Conservation (phyloP, 1,140 invertebrate genomes). For the fruit fly (Drosophila melanogaster) region DNA sequence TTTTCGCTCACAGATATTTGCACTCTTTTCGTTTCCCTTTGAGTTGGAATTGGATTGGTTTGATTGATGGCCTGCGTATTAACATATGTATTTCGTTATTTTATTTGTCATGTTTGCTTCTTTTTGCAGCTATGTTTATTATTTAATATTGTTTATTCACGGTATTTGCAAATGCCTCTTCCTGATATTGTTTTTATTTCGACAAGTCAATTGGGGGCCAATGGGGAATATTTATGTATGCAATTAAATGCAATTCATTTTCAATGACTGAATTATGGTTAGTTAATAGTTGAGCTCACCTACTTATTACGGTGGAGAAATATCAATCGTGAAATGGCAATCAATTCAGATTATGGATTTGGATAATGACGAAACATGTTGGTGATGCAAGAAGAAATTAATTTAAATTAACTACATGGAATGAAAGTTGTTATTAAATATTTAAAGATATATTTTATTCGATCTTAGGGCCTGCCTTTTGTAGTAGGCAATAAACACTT, state of each 20-base stretch:
- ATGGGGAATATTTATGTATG: conserved; percentile 32
- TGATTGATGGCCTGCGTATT: conserved; percentile 68
- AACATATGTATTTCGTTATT: conserved; percentile 57
- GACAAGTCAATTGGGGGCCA: conserved; percentile 42
- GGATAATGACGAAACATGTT: neutral
- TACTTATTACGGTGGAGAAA: conserved; percentile 22
- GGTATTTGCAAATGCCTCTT: neutral
- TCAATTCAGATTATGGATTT: conserved; percentile 11
- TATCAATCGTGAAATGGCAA: conserved; percentile 19
- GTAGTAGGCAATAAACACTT: no score
- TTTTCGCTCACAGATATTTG: conserved; percentile 40
- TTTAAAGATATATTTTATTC: no score
- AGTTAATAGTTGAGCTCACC: conserved; percentile 51
- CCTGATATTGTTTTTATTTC: conserved; percentile 28
- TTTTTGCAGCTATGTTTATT: conserved; percentile 50
- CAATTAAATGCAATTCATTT: conserved; percentile 66
- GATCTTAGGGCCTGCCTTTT: no score
- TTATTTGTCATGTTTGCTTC: conserved; percentile 21
- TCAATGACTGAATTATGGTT: conserved; percentile 52
- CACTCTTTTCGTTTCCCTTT: conserved; percentile 31
- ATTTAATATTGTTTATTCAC: conserved; percentile 48
- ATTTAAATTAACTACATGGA: neutral
- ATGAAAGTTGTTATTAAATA: no score
- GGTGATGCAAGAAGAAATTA: neutral
- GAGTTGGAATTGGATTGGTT: conserved; percentile 65